Evolutionary conservation across 2,888 invertebrate species (phyloP).

Genomic region (Dasypogon diadema): DNA sequence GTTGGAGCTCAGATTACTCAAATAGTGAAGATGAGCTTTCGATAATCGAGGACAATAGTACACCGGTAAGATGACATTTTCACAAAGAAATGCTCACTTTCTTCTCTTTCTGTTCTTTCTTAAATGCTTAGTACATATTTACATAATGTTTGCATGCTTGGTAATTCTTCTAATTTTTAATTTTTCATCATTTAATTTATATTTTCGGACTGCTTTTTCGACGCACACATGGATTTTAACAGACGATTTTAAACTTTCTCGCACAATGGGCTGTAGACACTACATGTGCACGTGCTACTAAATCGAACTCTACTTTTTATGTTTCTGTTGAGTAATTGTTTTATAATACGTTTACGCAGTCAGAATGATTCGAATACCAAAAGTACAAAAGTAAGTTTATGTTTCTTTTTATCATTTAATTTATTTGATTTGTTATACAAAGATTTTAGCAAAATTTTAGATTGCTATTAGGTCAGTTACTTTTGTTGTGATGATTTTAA

Average conservation of each 20-base stretch:
- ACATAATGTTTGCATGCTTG: constrained; percentile 48
- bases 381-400: constrained; percentile 50
- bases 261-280: constrained; percentile 66
- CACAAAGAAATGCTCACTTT: neutral
- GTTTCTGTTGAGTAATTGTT: constrained; percentile 65
- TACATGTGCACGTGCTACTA: constrained; percentile 64
- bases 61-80: constrained; percentile 68
- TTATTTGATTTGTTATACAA: neutral
- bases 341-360: constrained; percentile 24
- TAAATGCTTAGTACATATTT: constrained; percentile 5
- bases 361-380: constrained; percentile 37
- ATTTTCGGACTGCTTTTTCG: constrained; percentile 57
- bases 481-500: too few relatives aligned
- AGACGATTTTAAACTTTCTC: constrained; percentile 66
- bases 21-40: constrained; percentile 90
- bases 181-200: constrained; percentile 57
- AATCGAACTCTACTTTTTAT: constrained; percentile 68
- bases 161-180: constrained; percentile 54
- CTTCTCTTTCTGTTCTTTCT: constrained; percentile 5
- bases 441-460: too few relatives aligned
- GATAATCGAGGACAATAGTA: constrained; percentile 74
- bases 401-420: constrained; percentile 19
- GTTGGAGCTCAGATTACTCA: constrained; percentile 93
- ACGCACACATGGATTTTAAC: constrained; percentile 39
- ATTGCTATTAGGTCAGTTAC: too few relatives aligned